Base-by-base conservation (phyloP, 2,113 vertebrate species). In the Aramus guarauna region DNA sequence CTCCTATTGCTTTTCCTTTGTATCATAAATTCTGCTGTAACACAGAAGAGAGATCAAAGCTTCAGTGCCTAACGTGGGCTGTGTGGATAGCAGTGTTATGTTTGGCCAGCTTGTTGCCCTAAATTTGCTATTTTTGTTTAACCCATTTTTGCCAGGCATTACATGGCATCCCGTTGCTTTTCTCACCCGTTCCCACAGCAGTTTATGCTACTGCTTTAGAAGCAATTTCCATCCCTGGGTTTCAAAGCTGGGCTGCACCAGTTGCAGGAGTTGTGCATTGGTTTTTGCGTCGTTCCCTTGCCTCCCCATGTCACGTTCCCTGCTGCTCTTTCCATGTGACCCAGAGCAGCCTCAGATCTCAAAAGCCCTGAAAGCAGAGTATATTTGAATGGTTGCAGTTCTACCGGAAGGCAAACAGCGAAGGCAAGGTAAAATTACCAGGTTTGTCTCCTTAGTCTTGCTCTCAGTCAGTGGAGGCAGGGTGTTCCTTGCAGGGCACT, bases 81-180 rank as follows among this genome's bases (percentile, higher is more conserved):
- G 72, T 19, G 34, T 73, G 92, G 87, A 90, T 79, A 95, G 93
- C 77, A 55, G 29, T 79, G 77, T 85, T 94, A 32, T 76, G 74
- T 85, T 91, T 94, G 97, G 84, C 84, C 74, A 74, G 74, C 85
- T 95, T 22, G 29, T 73, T 87, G 74, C 73, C 71, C 74, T 36
- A 41, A 58, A 76, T 91, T 91, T 76, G 87, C 81, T 96, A 73
- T 91, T 95, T 95, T 95, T 92, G 32, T 89, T 97, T 92, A 91
- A 94, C 74, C 73, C 77, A 10, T 95, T 94, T 96, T 93, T 94
- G 89, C 78, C 91, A 94, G 84, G 62, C 1, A 1, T 74, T 64
- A 41, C 2, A 5, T 73, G 59, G 58, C 50, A 79, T 58, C 58
- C 34, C 0, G 1, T 87, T 66, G 59, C 69, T 92, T 89, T 91